Evolutionary conservation across 2,113 vertebrate species (phyloP).

Genomic region (Prolemur simus): DNA sequence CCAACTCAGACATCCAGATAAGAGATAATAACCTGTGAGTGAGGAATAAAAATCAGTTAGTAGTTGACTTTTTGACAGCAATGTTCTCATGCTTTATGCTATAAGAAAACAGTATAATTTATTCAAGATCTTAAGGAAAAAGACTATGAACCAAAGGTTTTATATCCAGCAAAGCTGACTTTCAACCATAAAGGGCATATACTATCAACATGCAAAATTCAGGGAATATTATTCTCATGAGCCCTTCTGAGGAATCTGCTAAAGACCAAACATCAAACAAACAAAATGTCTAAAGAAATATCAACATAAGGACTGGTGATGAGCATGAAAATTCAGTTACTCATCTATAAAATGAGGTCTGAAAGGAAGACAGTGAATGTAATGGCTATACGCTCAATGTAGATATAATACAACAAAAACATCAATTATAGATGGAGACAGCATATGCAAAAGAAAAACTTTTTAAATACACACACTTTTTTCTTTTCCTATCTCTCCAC

Average conservation of each 20-base stretch:
- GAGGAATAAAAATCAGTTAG: not conserved
- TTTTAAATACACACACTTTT: not conserved
- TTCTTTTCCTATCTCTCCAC: not conserved
- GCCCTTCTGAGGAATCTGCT: not conserved
- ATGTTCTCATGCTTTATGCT: not conserved
- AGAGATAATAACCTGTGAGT: not conserved
- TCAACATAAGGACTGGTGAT: not conserved
- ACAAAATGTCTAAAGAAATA: not conserved
- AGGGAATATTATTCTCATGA: not conserved
- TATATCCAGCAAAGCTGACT: constrained; percentile 20
- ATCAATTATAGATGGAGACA: not conserved
- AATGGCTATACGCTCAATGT: not conserved
- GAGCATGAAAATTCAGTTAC: not conserved
- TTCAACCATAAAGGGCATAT: not conserved
- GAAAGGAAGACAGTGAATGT: not conserved
- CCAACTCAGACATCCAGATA: not conserved
- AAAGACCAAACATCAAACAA: constrained; percentile 11
- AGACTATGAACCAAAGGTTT: not conserved
- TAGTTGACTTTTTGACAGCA: not conserved
- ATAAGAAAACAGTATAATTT: not conserved
- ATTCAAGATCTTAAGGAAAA: not conserved
- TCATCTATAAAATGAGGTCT: not conserved
- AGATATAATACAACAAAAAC: not conserved
- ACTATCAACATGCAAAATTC: not conserved
- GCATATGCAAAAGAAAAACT: not conserved